Evolutionary conservation across 2,113 vertebrate genomes (phyloP).

Genomic region (Alligator sinensis): DNA sequence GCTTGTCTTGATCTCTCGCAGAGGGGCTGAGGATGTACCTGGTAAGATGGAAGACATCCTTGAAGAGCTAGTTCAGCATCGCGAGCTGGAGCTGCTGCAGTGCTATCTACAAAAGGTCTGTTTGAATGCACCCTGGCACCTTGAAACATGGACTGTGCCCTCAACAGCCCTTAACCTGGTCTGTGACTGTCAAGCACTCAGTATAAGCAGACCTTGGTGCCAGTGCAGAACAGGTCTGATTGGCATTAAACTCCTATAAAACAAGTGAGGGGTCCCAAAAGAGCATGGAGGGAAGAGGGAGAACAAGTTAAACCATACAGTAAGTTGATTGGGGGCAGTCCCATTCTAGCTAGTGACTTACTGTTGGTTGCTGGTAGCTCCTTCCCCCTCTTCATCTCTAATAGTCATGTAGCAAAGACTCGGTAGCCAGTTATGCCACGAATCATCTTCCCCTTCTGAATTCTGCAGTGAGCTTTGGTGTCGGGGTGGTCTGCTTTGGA

Average conservation of each 20-base stretch:
- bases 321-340: no score
- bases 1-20: not conserved
- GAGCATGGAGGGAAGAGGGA: no score
- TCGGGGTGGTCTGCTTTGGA: not conserved
- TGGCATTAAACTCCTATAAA: no score
- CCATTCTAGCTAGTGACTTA: not conserved
- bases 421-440: not conserved
- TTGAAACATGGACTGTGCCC: no score
- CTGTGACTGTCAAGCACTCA: no score
- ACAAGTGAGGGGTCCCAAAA: no score
- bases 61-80: slow-evolving; percentile 68
- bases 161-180: no score
- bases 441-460: not conserved
- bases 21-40: slow-evolving; percentile 48
- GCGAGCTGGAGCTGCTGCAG: slow-evolving; percentile 38
- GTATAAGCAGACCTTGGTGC: no score
- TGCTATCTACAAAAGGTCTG: slow-evolving; percentile 75
- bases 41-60: slow-evolving; percentile 65
- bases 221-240: no score
- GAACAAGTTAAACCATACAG: no score
- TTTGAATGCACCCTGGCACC: not conserved
- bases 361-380: not conserved
- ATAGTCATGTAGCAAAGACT: not conserved
- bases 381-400: no score
- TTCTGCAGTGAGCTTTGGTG: not conserved